Evolutionary conservation across 2,888 invertebrate genomes (phyloP), one percentile per base, ranked within the genome.

Genomic region (Diadromus collaris): DNA sequence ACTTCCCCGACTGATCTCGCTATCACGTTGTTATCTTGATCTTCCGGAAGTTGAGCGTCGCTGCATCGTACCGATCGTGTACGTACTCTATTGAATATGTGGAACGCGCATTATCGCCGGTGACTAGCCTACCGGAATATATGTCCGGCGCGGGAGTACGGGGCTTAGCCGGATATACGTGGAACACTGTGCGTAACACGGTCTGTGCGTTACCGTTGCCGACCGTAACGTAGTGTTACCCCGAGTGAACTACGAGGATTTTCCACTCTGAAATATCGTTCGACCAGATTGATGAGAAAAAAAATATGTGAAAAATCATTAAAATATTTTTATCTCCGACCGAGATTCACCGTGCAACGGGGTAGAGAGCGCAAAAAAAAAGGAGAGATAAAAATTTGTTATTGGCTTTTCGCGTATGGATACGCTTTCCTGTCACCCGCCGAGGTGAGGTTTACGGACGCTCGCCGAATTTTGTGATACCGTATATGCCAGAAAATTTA

Each of bases 41-140:
- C 76, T 76, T 73, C 69, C 79, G 79, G 79, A 79, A 79, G 79
- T 76, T 76, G 73, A 79, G 79, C 79, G 56, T 79, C 79, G 65
- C 76, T 76, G 76, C 58, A 48, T 61, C 38, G 38, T 51, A 13
- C 46, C 73, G 76, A 76, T 76, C 79, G 73, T 60, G 73, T 69
- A 56, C 68, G 68, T 76, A 76, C 60, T 79, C 79, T 73, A 79
- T 79, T 79, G 79, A 79, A 79, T 79, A 79, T 79, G 73, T 76
- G 79, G 76, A 69, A 74, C 79, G 69, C 69, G 79, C 76, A 76
- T 79, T 79, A 79, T 76, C 70, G 38, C 56, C 61, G 65, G 51
- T 76, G 76, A 69, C 69, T 79, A 76, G 61, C 76, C 65, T 73
- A 69, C 76, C 61, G 76, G 72, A 76, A 73, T 76, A 56, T 46